Base-by-base conservation (phyloP, 2,888 invertebrate species). In the Strigamia transsilvanica region DNA sequence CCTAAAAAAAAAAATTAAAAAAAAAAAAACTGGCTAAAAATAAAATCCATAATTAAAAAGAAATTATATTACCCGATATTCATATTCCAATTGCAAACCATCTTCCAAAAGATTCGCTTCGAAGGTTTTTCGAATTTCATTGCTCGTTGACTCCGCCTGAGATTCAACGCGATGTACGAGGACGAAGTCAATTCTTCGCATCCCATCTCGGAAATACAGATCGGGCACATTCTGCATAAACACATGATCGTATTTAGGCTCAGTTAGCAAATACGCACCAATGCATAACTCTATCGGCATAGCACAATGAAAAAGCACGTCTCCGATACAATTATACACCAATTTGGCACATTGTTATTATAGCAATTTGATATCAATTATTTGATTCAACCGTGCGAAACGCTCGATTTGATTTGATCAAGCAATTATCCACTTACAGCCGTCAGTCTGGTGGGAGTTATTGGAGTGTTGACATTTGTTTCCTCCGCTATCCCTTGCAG, bases 1-100 rank as follows among this genome's bases (percentile, higher is more conserved):
- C 92, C 21, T 92, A 51, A 82, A 78, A 80, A 42, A 21, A 81
- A 80, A 80, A 66, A 77, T 38, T n/a, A 78, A 34, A 38, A 78
- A 34, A 78, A 78, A 10, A 66, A 66, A 10, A 66, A 4, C 6
- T 2, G 6, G 2, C 2, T 77, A 77, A 15, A 34, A 77, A 7
- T 34, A 10, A 10, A 23, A 77, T 34, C 9, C 34, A 3, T 15
- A 34, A 12, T 32, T 10, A 78, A 78, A n/a, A 4, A 73, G 6
- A 2, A 18, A 18, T 13, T 34, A 78, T 46, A 10, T 18, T 32
- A 80, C 80, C 61, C 51, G 51, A 27, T 9, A 51, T 80, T 83
- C 83, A 41, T 83, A 46, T 61, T 83, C 83, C 46, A 83, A 79
- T 21, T 80, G 27, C 78, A 83, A 46, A 5, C 83, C 83, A 32